Base-by-base conservation (phyloP, 1,140 invertebrate genomes). In the Ceratitis capitata region DNA sequence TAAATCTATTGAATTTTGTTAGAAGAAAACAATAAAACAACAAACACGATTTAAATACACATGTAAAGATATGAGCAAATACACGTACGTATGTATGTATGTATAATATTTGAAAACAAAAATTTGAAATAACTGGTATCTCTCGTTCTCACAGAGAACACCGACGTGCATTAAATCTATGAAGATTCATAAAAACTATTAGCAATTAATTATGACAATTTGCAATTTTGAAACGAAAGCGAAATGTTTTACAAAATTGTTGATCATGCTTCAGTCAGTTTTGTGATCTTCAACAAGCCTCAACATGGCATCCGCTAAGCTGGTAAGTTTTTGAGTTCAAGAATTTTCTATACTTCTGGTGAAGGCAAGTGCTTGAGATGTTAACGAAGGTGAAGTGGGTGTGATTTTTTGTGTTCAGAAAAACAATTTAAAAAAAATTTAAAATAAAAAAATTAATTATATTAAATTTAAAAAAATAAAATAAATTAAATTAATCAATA, bases 271-370 rank as follows among this genome's bases (percentile, higher is more conserved):
- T 91, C 90, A 91, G 90, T 91, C 87, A 89, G 87, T 87, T 53
- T 91, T 87, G 85, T 86, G 86, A 89, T 89, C 87, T 91, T 86
- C 88, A 89, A 61, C 86, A 61, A 85, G 88, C 88, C 88, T 88
- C 88, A 91, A 85, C 87, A 91, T 91, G 90, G 87, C 87, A 83
- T 88, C 90, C 83, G 87, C 89, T 39, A 91, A 91, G 87, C 87
- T 91, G 90, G 90, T 91, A 83, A 89, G 90, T 86, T 56, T 56
- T 56, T 56, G 51, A 14, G n/a, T n/a, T n/a, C n/a, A n/a, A n/a
- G n/a, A n/a, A n/a, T n/a, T n/a, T n/a, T n/a, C n/a, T n/a, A n/a
- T n/a, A n/a, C n/a, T n/a, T n/a, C n/a, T n/a, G n/a, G n/a, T n/a
- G n/a, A n/a, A n/a, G n/a, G n/a, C n/a, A n/a, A n/a, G n/a, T n/a